Base-by-base conservation (phyloP, 2,797 vertebrate genomes). In the Emydoidea blandingii region DNA sequence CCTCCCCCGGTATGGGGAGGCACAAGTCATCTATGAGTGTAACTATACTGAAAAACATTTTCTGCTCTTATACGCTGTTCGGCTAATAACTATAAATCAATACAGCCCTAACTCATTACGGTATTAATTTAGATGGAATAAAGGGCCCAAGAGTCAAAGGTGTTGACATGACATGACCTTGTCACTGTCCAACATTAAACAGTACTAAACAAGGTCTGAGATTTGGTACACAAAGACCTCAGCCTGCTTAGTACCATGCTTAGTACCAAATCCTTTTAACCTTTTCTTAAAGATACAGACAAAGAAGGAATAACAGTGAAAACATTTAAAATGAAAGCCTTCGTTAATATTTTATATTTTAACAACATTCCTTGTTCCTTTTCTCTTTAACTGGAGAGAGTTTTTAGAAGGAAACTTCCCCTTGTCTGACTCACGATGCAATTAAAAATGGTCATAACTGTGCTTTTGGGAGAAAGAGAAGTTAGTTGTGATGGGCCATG, bases 71-170 rank as follows among this genome's bases (percentile, higher is more conserved):
- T 68, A 91, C 52, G 76, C 84, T 89, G 44, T 19, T 49, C n/a
- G 74, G 19, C 84, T 81, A 93, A 59, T 88, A 96, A 97, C 92
- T 91, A 93, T 25, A 94, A 95, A 94, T 88, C 96, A 62, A 91
- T 95, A 91, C 10, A 85, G 29, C 53, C 93, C n/a, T n/a, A 68
- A 68, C 18, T 68, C n/a, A 68, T 37, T 37, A 34, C 31, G 9
- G 18, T 21, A n/a, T n/a, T 68, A 68, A 62, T 37, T 68, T n/a
- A 68, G n/a, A 68, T 19, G n/a, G n/a, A 68, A 68, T 10, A 68
- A 65, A 68, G n/a, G n/a, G 34, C 18, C 65, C n/a, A 68, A 37
- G 34, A 68, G 34, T 68, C 65, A 68, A 68, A 68, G 62, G 18
- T n/a, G n/a, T 37, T 68, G n/a, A 68, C 65, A 68, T 21, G 65